Evolutionary conservation across 2,797 vertebrate species (phyloP).

Genomic region (Artibeus jamaicensis): DNA sequence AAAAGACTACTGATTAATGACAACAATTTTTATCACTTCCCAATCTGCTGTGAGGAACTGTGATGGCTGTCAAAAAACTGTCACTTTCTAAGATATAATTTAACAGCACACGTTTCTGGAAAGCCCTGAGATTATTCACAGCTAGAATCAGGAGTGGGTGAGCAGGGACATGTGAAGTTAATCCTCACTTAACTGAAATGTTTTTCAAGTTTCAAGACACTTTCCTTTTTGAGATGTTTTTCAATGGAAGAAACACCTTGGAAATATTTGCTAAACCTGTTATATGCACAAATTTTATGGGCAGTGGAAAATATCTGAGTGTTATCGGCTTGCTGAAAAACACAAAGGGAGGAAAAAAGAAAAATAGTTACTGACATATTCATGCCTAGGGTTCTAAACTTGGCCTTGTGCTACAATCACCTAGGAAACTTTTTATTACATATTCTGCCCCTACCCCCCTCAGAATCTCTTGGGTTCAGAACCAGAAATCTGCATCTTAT

Average conservation of each 20-base stretch:
- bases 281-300: slow-evolving; percentile 31
- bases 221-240: slow-evolving; percentile 29
- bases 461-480: background rate
- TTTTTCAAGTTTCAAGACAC: slow-evolving; percentile 38
- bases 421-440: background rate
- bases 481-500: background rate
- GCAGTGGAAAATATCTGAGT: background rate
- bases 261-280: slow-evolving; percentile 24
- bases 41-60: slow-evolving; percentile 7
- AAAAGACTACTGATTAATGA: slow-evolving; percentile 34
- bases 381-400: background rate
- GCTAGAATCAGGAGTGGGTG: background rate
- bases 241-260: slow-evolving; percentile 4
- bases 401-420: background rate
- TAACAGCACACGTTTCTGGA: background rate
- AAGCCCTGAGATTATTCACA: slow-evolving; percentile 11
- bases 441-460: background rate
- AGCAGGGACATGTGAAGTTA: slow-evolving; percentile 17
- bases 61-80: slow-evolving; percentile 31
- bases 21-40: slow-evolving; percentile 19
- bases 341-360: background rate
- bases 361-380: background rate
- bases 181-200: background rate
- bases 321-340: slow-evolving; percentile 10
- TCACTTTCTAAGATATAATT: slow-evolving; percentile 14